Base-by-base conservation (phyloP, 2,797 vertebrate species). In the Micromesistius poutassou region DNA sequence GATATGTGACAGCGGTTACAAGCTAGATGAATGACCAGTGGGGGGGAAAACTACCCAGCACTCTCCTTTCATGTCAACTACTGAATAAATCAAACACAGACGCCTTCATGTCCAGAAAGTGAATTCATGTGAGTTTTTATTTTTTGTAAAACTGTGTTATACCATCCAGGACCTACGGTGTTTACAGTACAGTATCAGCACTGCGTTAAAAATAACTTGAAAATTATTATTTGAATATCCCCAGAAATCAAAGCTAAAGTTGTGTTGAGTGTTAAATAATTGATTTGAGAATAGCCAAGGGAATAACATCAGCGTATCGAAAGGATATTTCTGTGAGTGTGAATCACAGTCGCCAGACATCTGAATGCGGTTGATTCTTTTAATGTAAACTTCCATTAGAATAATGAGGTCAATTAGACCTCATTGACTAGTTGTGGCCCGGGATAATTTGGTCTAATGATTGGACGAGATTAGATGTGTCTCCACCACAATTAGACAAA, bases 401-500 rank as follows among this genome's bases (percentile, higher is more conserved):
- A 35, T 75, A 36, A 71, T 42, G 38, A 33, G 55, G 33, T 25
- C 66, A 76, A 42, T 70, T 22, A 25, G 35, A 30, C 28, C 68
- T 71, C n/a, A 76, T 42, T 76, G 62, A 42, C 66, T 12, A 5
- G 70, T 55, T 62, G 40, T 38, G n/a, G 55, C 36, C 62, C 28
- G 7, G n/a, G 31, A 31, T 75, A 50, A 62, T 80, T 30, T 62
- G 73, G 40, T 16, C 42, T 42, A 40, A 75, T 78, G 10, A 75
- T 72, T 36, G 22, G 42, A 36, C 9, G 70, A 70, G 22, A 38
- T 33, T 4, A 33, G 77, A 30, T 38, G 50, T 3, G 72, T 5
- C 50, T 68, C 13, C 22, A 30, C 75, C n/a, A 46, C 72, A 76
- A 42, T 74, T 62, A 76, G 31, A 35, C 30, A 42, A 72, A 70